These are phyloP conservation scores for Drosophila stalkeri DNA, from an alignment of 2,888 invertebrate genomes.

Conservation along the genomic window DNA sequence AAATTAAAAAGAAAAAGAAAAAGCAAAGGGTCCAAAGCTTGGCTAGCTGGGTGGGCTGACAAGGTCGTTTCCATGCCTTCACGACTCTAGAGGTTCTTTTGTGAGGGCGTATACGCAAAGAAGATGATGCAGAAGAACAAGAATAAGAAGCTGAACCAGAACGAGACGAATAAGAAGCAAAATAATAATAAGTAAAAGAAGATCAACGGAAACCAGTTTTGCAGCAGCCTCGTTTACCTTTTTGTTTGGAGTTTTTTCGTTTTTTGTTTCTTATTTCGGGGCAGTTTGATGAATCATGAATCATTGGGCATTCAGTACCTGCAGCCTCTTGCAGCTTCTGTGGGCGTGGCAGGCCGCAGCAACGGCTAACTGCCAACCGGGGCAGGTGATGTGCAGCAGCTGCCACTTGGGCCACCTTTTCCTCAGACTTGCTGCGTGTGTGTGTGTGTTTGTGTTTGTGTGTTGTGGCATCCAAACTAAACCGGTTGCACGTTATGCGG, in stretches of 20 bases:
- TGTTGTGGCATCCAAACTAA: slow-evolving; percentile 29
- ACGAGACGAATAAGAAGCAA: not conserved
- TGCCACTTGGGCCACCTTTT: slow-evolving; percentile 29
- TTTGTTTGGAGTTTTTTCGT: slow-evolving; percentile 12
- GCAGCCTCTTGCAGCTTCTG: slow-evolving; percentile 27
- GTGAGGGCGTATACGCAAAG: slow-evolving; percentile 45
- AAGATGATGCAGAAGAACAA: not conserved
- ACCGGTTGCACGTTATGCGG: slow-evolving; percentile 45
- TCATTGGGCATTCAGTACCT: slow-evolving; percentile 57
- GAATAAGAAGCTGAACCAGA: slow-evolving; percentile 1
- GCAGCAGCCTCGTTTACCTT: slow-evolving; percentile 38
- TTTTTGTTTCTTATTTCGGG: slow-evolving; percentile 42
- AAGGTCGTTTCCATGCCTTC: slow-evolving; percentile 60
- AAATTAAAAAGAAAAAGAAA: not conserved
- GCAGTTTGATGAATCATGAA: slow-evolving; percentile 68
- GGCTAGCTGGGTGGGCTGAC: slow-evolving; percentile 57
- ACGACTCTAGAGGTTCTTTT: slow-evolving; percentile 7
- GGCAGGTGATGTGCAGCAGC: slow-evolving; percentile 57
- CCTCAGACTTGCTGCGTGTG: slow-evolving; percentile 10
- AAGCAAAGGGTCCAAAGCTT: slow-evolving; percentile 12
- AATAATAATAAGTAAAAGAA: slow-evolving; percentile 6
- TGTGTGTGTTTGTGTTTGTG: not conserved
- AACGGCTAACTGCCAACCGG: slow-evolving; percentile 28
- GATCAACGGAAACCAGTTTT: slow-evolving; percentile 25
- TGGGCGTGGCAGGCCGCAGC: slow-evolving; percentile 35